Conservation (phyloP, 2,113 vertebrate genomes). For the Tricholaema leucomelas region DNA sequence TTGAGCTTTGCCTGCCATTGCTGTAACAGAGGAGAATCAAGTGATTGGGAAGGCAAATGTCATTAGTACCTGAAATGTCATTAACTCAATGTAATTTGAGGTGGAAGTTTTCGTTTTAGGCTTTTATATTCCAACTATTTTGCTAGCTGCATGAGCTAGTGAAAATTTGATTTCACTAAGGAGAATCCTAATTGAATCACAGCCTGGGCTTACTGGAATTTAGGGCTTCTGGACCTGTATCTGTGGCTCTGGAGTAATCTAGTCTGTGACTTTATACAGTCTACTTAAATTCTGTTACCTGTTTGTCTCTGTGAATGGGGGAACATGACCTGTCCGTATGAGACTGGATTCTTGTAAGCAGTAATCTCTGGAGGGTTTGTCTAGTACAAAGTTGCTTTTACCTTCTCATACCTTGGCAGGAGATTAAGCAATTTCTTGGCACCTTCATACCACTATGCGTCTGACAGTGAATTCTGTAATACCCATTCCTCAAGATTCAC, state of each 20-base stretch:
- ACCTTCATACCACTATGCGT: rapidly evolving
- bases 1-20: background rate
- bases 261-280: background rate
- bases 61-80: background rate
- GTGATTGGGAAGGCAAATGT: background rate
- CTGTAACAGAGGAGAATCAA: background rate
- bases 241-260: background rate
- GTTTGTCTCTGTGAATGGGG: background rate
- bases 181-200: background rate
- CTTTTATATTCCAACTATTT: background rate
- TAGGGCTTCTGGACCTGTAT: background rate
- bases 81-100: background rate
- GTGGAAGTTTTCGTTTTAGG: background rate
- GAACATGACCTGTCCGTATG: background rate
- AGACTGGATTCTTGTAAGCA: background rate
- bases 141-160: background rate
- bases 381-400: background rate
- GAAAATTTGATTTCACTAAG: background rate
- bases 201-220: background rate
- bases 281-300: background rate
- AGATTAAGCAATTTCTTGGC: background rate
- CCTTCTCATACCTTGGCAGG: background rate
- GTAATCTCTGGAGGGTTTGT: background rate
- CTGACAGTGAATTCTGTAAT: background rate
- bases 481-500: background rate